Evolutionary conservation across 2,797 vertebrate genomes (phyloP), one percentile per base, ranked within the genome.

Genomic region (Simalia tracyae): DNA sequence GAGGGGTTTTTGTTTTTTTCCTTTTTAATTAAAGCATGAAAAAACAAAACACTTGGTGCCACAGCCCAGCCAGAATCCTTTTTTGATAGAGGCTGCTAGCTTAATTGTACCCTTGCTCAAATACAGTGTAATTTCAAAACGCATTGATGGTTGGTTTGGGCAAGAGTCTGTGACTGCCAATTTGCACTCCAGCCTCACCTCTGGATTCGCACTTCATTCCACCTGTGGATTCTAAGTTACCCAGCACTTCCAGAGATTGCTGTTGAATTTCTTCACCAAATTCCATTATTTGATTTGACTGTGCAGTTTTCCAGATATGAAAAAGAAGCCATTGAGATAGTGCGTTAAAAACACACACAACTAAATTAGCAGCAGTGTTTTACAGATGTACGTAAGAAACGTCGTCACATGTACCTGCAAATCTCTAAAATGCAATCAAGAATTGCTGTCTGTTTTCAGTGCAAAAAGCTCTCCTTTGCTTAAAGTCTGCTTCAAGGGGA

Each of bases 81-180:
- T 89, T 81, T 63, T 93, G 76, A 88, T 59, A 88, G 92, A 50
- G 63, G 42, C 81, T 86, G 46, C 17, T 89, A 76, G 57, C 81
- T 86, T 91, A 89, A 93, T 93, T 91, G 87, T 36, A 76, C 22
- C 64, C 42, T 76, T 17, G 42, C 54, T 56, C 46, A 12, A n/a
- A 19, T 10, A 61, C 56, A 31, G 24, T 89, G 64, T 87, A 89
- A 91, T 91, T 66, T 89, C 31, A 56, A 87, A 86, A 59, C 88
- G 36, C 66, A 84, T 66, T 91, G 88, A 87, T 91, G 56, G 87
- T 46, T 56, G 36, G 84, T 89, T 91, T 87, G 31, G 84, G 87
- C 81, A 76, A 86, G n/a, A 46, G 57, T 4, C 11, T 15, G 54
- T 76, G 92, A 61, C 87, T 90, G 66, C 46, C 84, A 87, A 63